Percentiles rank a stretch among this genome's conserved stretches.
These are phyloP conservation scores for Coracias cyanogaster DNA, from an alignment of 2,797 vertebrate genomes.

Conservation along the genomic window DNA sequence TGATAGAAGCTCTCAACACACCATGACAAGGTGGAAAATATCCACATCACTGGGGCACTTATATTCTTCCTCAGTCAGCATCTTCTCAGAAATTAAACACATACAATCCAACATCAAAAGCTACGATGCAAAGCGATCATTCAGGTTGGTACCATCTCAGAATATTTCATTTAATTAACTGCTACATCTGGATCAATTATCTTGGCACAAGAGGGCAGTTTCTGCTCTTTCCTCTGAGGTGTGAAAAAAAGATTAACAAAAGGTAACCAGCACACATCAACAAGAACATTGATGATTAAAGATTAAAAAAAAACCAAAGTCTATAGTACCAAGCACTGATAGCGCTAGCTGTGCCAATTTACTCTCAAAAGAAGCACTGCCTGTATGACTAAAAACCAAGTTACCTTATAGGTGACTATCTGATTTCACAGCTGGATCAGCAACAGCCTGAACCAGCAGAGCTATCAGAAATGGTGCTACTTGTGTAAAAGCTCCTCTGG, in stretches of 20 bases:
- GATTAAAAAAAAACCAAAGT: not conserved
- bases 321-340: not conserved
- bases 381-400: not conserved
- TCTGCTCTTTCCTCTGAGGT: slow-evolving; percentile 37
- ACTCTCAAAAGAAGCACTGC: not conserved
- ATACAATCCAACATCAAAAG: not conserved
- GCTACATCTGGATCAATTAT: slow-evolving; percentile 56
- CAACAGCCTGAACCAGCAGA: slow-evolving; percentile 21
- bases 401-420: slow-evolving; percentile 17
- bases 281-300: slow-evolving; percentile 18
- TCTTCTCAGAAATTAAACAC: slow-evolving; percentile 28
- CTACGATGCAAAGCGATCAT: not conserved
- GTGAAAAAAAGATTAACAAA: slow-evolving; percentile 53
- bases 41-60: slow-evolving; percentile 13
- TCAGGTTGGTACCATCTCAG: slow-evolving; percentile 6
- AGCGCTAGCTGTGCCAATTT: not conserved
- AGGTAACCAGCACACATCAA: slow-evolving; percentile 26
- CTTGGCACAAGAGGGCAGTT: not conserved
- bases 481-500: not conserved
- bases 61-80: slow-evolving; percentile 8
- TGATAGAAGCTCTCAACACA: slow-evolving; percentile 28
- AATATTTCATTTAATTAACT: slow-evolving; percentile 44
- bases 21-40: slow-evolving; percentile 56
- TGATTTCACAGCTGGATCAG: slow-evolving; percentile 36
- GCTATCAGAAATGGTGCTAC: not conserved